Percentiles rank a stretch among this genome's conserved stretches.
Conservation (phyloP, 2,888 invertebrate species). For the Caenorhabditis sinica region DNA sequence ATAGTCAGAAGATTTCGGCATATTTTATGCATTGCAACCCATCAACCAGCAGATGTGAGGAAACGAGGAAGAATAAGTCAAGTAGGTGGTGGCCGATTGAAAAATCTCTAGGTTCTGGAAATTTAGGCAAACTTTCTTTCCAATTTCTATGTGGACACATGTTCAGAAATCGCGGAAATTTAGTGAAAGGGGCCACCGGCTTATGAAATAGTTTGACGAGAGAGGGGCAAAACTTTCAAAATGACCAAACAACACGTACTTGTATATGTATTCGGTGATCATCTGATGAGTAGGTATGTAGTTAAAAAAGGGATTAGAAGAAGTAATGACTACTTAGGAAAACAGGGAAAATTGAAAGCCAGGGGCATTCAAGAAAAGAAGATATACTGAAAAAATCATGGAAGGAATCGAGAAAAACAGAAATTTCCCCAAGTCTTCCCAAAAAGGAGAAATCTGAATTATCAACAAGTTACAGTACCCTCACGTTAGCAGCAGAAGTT, state of each 20-base stretch:
- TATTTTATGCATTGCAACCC: slow-evolving; percentile 49
- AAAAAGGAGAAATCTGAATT: too few relatives aligned
- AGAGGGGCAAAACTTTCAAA: not conserved
- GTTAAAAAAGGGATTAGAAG: slow-evolving; percentile 4
- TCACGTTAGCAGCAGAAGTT: too few relatives aligned
- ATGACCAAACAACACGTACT: slow-evolving; percentile 4
- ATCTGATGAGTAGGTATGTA: not conserved
- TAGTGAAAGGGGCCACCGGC: too few relatives aligned
- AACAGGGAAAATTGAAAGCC: not conserved
- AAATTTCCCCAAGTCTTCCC: too few relatives aligned
- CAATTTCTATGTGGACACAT: too few relatives aligned
- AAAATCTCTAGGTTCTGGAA: not conserved
- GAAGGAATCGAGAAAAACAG: too few relatives aligned
- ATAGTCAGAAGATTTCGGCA: slow-evolving; percentile 41
- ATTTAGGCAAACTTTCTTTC: not conserved
- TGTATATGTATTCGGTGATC: not conserved
- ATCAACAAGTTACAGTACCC: too few relatives aligned
- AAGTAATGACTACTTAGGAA: not conserved
- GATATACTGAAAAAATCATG: too few relatives aligned
- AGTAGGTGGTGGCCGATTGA: slow-evolving; percentile 2
- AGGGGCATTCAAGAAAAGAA: not conserved
- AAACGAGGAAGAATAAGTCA: not conserved
- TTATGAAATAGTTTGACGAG: slow-evolving; percentile 7
- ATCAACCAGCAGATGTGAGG: slow-evolving; percentile 39
- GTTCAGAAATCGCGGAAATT: too few relatives aligned